phyloP scores from a whole-genome alignment of 2,113 vertebrate species.

The Triplophysa siluroides region DNA sequence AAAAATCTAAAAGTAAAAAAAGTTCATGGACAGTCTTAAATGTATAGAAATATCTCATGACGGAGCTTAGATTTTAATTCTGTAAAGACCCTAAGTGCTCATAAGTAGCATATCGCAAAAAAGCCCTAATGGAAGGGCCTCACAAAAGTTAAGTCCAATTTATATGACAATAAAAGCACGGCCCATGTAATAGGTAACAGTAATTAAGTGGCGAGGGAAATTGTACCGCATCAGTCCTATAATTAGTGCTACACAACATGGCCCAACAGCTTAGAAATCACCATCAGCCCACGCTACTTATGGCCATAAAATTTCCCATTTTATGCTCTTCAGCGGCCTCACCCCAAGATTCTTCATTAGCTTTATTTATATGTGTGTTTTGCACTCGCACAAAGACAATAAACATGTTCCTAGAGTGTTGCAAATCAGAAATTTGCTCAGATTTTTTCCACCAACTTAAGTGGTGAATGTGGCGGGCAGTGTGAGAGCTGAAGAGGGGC shows the following conservation, averaged over 20 bases:
- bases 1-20: neutral
- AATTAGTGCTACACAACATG: constrained; percentile 84
- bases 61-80: neutral
- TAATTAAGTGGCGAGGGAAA: constrained; percentile 83
- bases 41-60: neutral
- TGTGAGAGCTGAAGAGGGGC: constrained; percentile 46
- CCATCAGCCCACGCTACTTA: constrained; percentile 84
- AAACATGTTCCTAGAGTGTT: constrained; percentile 88
- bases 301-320: constrained; percentile 88
- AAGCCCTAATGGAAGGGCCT: constrained; percentile 4
- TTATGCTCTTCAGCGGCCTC: constrained; percentile 85
- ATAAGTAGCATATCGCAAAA: no score
- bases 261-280: constrained; percentile 85
- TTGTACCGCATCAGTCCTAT: constrained; percentile 75
- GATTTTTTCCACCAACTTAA: constrained; percentile 82
- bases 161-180: constrained; percentile 60
- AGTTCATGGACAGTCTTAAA: neutral
- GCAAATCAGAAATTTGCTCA: constrained; percentile 92
- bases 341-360: constrained; percentile 79
- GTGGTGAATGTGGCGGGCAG: constrained; percentile 56
- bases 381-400: constrained; percentile 84
- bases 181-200: constrained; percentile 76
- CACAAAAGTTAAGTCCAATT: constrained; percentile 56
- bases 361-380: constrained; percentile 84
- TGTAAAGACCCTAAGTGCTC: neutral